These are phyloP conservation scores for Enteromius paludinosus DNA, from an alignment of 2,797 vertebrate species.

Conservation along the genomic window DNA sequence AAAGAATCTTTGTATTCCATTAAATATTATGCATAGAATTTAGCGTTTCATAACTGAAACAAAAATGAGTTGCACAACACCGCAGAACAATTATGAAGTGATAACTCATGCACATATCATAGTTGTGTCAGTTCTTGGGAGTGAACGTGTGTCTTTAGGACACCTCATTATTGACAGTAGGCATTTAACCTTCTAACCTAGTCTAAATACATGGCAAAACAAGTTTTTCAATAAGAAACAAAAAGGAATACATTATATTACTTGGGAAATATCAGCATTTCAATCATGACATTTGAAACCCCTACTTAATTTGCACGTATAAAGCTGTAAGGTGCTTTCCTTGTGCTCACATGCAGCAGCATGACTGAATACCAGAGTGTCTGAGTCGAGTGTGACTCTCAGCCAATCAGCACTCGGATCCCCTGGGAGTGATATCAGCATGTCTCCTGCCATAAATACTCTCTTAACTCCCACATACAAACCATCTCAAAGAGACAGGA, in stretches of 20 bases:
- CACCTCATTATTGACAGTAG: not conserved
- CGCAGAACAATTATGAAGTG: not conserved
- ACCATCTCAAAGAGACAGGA: conserved; percentile 5
- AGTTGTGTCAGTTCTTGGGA: not conserved
- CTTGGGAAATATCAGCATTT: not conserved
- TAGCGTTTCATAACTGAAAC: not conserved
- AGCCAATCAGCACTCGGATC: conserved; percentile 22
- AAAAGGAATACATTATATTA: not conserved
- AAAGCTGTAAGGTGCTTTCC: not conserved
- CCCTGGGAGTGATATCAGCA: conserved; percentile 9
- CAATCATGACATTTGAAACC: not conserved
- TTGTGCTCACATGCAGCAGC: conserved; percentile 29
- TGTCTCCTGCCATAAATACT: conserved; percentile 21
- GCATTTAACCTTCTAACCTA: not conserved
- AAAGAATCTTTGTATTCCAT: not conserved
- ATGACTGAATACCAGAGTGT: conserved; percentile 26
- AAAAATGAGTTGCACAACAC: not conserved
- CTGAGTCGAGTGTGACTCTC: conserved; percentile 16
- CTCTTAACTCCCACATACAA: conserved; percentile 4
- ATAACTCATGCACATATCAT: not conserved
- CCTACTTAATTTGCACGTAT: not conserved
- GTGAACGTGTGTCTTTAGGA: not conserved
- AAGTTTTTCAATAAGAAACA: not conserved
- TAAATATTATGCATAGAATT: not conserved
- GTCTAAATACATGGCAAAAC: not conserved